Evolutionary conservation across 2,888 invertebrate genomes (phyloP).

Genomic region (Cyclophora albipunctata): DNA sequence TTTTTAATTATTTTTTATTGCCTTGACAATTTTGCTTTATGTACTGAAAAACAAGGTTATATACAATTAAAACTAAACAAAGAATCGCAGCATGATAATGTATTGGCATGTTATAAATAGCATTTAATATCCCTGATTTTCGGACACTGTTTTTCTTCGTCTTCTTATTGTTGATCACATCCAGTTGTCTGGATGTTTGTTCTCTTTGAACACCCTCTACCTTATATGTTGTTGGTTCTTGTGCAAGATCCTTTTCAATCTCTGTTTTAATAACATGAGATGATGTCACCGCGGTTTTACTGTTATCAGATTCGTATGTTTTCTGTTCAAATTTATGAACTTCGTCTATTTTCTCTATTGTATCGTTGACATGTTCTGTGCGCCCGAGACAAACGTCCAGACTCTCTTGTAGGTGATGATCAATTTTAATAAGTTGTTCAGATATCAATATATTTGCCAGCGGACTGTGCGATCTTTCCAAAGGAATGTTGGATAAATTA

Average conservation of each 20-base stretch:
- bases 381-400: constrained; percentile 47
- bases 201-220: constrained; percentile 15
- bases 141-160: constrained; percentile 50
- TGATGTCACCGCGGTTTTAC: too few species aligned
- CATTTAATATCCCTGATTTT: constrained; percentile 45
- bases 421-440: constrained; percentile 62
- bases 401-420: constrained; percentile 61
- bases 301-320: too few species aligned
- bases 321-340: too few species aligned
- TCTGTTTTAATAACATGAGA: constrained; percentile 4
- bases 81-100: constrained; percentile 71
- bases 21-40: constrained; percentile 62
- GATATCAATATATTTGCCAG: constrained; percentile 51
- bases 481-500: constrained; percentile 16
- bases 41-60: constrained; percentile 69
- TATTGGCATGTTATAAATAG: constrained; percentile 66
- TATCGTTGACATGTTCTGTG: constrained; percentile 4
- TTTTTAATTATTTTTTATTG: constrained; percentile 29
- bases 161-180: constrained; percentile 21
- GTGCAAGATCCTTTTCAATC: constrained; percentile 12
- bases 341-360: not conserved
- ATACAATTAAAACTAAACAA: constrained; percentile 70
- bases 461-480: constrained; percentile 43
- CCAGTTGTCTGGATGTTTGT: constrained; percentile 7
- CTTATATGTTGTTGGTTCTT: constrained; percentile 15